Percentiles rank a stretch among this genome's conserved stretches.
Conservation (phyloP, 2,113 vertebrate genomes). For the Typhlomys cinereus region DNA sequence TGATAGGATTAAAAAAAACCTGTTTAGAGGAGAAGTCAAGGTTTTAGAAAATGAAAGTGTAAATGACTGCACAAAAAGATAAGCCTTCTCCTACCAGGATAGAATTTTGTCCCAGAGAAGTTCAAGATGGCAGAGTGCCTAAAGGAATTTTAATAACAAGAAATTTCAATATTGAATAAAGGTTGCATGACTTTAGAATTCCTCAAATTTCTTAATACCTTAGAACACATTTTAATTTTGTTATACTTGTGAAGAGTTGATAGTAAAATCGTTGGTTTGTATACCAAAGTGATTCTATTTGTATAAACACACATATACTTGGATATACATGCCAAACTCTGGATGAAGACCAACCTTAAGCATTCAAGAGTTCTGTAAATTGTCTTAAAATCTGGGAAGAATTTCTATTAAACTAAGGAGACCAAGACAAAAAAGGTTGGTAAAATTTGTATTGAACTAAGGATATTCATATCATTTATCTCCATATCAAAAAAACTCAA, state of each 20-base stretch:
- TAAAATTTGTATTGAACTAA: background rate
- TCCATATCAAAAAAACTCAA: background rate
- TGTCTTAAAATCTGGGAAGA: background rate
- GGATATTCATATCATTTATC: background rate
- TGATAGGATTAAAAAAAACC: background rate
- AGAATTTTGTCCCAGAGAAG: accelerated
- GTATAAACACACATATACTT: background rate
- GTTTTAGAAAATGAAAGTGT: background rate
- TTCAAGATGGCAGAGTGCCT: background rate
- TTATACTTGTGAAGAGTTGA: background rate
- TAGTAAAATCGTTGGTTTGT: background rate
- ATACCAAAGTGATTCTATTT: background rate
- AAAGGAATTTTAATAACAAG: background rate
- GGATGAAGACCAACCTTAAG: background rate
- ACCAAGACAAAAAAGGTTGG: too few relatives aligned
- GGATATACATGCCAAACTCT: background rate
- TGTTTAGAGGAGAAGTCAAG: background rate
- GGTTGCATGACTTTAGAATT: slow-evolving; percentile 5
- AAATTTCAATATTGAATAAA: background rate
- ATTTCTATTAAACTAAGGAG: background rate
- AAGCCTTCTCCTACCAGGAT: background rate
- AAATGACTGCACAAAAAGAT: too few relatives aligned
- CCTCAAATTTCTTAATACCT: background rate
- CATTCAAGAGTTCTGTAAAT: background rate
- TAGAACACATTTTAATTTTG: background rate